phyloP scores from a whole-genome alignment of 2,888 invertebrate species.

The Balanococcus diminutus region DNA sequence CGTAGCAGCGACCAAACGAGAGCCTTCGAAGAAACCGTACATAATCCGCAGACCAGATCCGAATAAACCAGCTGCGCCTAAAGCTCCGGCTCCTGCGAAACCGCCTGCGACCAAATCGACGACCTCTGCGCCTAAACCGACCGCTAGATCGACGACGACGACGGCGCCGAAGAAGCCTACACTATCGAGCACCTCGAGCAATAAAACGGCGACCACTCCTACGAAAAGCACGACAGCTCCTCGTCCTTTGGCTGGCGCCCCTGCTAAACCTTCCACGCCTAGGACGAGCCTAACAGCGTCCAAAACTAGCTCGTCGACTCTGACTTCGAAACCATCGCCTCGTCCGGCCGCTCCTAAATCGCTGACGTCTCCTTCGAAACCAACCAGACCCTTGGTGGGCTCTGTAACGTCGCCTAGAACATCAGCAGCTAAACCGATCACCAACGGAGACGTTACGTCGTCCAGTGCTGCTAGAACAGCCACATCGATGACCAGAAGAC shows the following conservation, averaged over 20 bases:
- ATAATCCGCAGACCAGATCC: conserved; percentile 55
- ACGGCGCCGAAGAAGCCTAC: conserved; percentile 45
- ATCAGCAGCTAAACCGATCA: conserved; percentile 44
- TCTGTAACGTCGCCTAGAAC: conserved; percentile 21
- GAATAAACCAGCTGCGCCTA: conserved; percentile 49
- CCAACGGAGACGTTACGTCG: conserved; percentile 55
- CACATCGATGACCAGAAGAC: background rate
- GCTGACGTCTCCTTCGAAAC: conserved; percentile 5
- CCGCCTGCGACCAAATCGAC: conserved; percentile 59
- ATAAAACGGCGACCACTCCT: conserved; percentile 46
- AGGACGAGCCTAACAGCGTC: conserved; percentile 57
- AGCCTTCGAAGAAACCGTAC: background rate
- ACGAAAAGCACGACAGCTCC: background rate
- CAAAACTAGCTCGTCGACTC: conserved; percentile 40
- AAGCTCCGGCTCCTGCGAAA: conserved; percentile 58
- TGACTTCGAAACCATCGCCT: conserved; percentile 39
- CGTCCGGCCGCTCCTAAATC: background rate
- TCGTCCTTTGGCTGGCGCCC: background rate
- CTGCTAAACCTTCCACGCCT: background rate
- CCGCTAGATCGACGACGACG: background rate
- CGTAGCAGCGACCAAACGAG: background rate
- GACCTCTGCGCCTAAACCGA: conserved; percentile 55
- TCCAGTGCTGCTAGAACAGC: background rate
- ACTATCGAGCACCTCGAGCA: background rate
- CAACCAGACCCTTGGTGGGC: background rate